Conservation (phyloP, 2,888 invertebrate genomes). For the Ecliptopera silaceata region DNA sequence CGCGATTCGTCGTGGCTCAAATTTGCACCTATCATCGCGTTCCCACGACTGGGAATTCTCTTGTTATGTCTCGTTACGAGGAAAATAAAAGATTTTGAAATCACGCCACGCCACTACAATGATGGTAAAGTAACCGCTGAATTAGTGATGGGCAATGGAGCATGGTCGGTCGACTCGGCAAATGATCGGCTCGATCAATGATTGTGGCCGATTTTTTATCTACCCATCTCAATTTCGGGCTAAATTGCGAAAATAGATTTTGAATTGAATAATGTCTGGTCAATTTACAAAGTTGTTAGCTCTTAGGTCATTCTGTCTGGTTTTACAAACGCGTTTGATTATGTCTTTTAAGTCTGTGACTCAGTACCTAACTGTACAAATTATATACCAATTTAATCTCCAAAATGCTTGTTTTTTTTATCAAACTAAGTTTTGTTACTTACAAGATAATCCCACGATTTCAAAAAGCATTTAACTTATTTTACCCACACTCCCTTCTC, state of each 20-base stretch:
- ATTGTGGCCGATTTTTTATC: constrained; percentile 24
- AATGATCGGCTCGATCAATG: constrained; percentile 25
- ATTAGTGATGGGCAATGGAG: constrained; percentile 37
- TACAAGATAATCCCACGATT: background rate
- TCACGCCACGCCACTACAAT: constrained; percentile 24
- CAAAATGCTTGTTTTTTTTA: too few species aligned
- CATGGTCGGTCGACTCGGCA: constrained; percentile 34
- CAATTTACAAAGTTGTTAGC: constrained; percentile 5
- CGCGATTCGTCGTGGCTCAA: constrained; percentile 55
- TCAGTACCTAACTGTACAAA: too few species aligned
- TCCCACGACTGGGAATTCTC: constrained; percentile 53
- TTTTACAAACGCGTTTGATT: background rate
- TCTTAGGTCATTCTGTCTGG: background rate
- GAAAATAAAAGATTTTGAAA: constrained; percentile 39
- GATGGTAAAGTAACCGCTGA: constrained; percentile 24
- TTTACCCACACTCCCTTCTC: constrained; percentile 8
- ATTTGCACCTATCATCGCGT: constrained; percentile 61
- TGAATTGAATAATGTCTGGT: constrained; percentile 21
- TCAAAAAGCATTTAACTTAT: constrained; percentile 16
- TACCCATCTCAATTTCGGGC: constrained; percentile 19
- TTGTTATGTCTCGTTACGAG: constrained; percentile 42
- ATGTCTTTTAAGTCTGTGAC: too few species aligned
- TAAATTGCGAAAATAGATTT: constrained; percentile 32
- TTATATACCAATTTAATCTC: too few species aligned
- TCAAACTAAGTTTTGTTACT: too few species aligned